These are phyloP conservation scores for Notoglanidium macrostoma DNA, from an alignment of 2,797 vertebrate species.

Conservation along the genomic window DNA sequence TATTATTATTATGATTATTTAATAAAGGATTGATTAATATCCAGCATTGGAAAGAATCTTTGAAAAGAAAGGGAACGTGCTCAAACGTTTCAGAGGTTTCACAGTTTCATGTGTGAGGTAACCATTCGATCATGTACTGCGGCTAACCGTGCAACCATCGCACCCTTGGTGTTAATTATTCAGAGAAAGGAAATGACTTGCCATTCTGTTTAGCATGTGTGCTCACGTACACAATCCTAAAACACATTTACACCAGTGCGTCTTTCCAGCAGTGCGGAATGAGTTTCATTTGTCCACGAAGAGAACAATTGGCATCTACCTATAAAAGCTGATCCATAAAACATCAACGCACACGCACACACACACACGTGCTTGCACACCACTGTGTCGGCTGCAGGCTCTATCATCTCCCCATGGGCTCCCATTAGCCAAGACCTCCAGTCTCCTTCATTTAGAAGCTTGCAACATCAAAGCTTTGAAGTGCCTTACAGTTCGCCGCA, in stretches of 20 bases:
- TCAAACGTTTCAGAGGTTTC: neutral
- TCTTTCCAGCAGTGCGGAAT: conserved; percentile 30
- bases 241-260: neutral
- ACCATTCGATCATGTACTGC: neutral
- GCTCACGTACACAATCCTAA: neutral
- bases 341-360: conserved; percentile 39
- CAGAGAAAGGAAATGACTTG: neutral
- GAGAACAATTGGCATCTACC: conserved; percentile 39
- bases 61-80: neutral
- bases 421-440: conserved; percentile 81
- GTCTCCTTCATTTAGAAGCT: conserved; percentile 80
- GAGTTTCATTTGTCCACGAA: conserved; percentile 40
- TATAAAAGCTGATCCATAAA: conserved; percentile 46
- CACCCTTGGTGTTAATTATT: neutral
- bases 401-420: conserved; percentile 81
- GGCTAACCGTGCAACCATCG: neutral
- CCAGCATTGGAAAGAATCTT: neutral
- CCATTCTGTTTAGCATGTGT: conserved; percentile 10
- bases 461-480: conserved; percentile 81
- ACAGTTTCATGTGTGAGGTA: neutral
- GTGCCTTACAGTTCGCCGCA: conserved; percentile 61
- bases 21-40: conserved; percentile 92
- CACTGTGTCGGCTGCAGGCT: conserved; percentile 59
- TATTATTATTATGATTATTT: conserved; percentile 88
- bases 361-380: conserved; percentile 36